Percentiles rank a stretch among this genome's conserved stretches.
These are phyloP conservation scores for Nesoenas mayeri DNA, from an alignment of 2,113 vertebrate genomes.

Conservation along the genomic window DNA sequence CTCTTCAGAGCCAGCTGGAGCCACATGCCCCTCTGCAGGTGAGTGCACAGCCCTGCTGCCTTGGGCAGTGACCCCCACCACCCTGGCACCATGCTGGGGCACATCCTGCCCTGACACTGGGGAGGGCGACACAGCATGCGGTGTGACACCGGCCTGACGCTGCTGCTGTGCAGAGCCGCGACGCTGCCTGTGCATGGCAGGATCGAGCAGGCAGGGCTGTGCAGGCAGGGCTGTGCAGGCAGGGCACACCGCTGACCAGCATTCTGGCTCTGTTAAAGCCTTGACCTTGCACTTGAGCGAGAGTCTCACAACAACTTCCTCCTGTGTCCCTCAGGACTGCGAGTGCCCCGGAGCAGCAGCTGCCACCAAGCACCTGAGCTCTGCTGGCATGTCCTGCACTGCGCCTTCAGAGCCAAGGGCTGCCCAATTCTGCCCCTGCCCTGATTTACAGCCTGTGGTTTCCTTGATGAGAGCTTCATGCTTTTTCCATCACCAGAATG, in stretches of 20 bases:
- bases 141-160: fast-evolving
- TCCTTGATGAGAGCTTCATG: not conserved
- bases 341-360: not conserved
- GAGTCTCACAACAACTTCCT: not conserved
- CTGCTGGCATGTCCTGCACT: fast-evolving
- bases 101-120: not conserved
- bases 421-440: not conserved
- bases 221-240: not conserved
- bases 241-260: not conserved
- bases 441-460: not conserved
- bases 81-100: fast-evolving
- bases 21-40: fast-evolving
- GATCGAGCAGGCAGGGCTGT: no score
- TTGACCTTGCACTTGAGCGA: fast-evolving
- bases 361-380: not conserved
- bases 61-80: not conserved
- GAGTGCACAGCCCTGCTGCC: not conserved
- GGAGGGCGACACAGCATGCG: fast-evolving
- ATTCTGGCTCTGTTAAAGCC: not conserved
- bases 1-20: not conserved
- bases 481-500: not conserved
- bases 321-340: no score
- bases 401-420: not conserved
- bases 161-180: not conserved
- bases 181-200: no score